Base-by-base conservation (phyloP, 1,140 invertebrate genomes). In the Drosophila elegans region DNA sequence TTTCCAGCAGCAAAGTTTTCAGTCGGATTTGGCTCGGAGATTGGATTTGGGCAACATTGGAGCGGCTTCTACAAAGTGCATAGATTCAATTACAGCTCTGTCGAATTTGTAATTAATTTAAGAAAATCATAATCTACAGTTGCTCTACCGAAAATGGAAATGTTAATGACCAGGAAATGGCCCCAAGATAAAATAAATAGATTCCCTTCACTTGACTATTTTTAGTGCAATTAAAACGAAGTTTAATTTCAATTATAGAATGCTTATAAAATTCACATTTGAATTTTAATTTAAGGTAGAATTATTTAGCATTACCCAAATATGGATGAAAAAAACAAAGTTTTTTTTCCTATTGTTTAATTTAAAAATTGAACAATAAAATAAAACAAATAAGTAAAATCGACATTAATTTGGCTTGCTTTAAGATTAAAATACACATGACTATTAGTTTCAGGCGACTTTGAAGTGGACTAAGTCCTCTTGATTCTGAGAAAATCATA, bases 61-160 rank as follows among this genome's bases (percentile, higher is more conserved):
- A 74, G 56, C 51, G 74, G 68, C 67, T 80, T 61, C 68, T 48
- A 67, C 74, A 76, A 73, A 78, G 64, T 39, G 44, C 57, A 36
- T 21, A 52, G 51, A 85, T 71, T 71, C 51, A 78, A 81, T 75
- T 81, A 66, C n/a, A 61, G 13, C 44, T 53, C 73, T 81, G 78
- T 77, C 78, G 78, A 81, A 81, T 67, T 25, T 74, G 51, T 62
- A 88, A 86, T 86, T 86, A 88, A 86, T 88, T 86, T 82, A 88
- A 79, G 68, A 57, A 86, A 88, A 52, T 78, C 61, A 78, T 80
- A 81, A 80, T 59, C 68, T 67, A 46, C 53, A 4, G 13, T 11
- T 10, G 4, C 12, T 16, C 42, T 25, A 11, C 21, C 13, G 49
- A 25, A 41, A 48, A 46, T 46, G 69, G 63, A 81, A 75, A 54